Base-by-base conservation (phyloP, 2,888 invertebrate genomes). In the Cantharis lateralis region DNA sequence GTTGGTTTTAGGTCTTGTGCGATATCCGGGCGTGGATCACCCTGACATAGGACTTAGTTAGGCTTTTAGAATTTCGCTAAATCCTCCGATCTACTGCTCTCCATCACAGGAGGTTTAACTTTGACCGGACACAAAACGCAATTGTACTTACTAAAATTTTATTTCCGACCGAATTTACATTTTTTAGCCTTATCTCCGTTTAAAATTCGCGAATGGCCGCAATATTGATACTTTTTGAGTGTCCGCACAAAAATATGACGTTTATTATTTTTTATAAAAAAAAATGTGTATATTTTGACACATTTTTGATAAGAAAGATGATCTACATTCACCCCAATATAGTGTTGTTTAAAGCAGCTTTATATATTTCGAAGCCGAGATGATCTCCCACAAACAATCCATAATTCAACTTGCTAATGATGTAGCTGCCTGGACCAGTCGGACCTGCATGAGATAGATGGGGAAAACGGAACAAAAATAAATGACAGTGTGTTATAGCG, bases 341-440 rank as follows among this genome's bases (percentile, higher is more conserved):
- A 74, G 77, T 72, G 68, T 72, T 78, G 75, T 75, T 75, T 75
- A 78, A 75, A 70, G 70, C 75, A 75, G 82, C 82, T 84, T 84
- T 84, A 84, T 85, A 84, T 83, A 82, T 84, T 84, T 82, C 82
- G 84, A 83, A 83, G 81, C 81, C 82, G 82, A 73, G 80, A 79
- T 79, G 80, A 81, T 79, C 79, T 66, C 82, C 83, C 84, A 84
- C 87, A 87, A 87, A 87, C 87, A 87, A 87, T 87, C 87, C 87
- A 87, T 87, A 87, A 87, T 87, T 87, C 87, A 87, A 86, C 82
- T 86, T 85, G 85, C 87, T 87, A 87, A 87, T 87, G 87, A 87
- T 87, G 85, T 84, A 82, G 86, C 84, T 85, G 87, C 86, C 85
- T 83, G 83, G 85, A 84, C 86, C 87, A 86, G 84, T 85, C 84